These are phyloP conservation scores for Athene cunicularia DNA, from an alignment of 2,113 vertebrate genomes.

Conservation along the genomic window DNA sequence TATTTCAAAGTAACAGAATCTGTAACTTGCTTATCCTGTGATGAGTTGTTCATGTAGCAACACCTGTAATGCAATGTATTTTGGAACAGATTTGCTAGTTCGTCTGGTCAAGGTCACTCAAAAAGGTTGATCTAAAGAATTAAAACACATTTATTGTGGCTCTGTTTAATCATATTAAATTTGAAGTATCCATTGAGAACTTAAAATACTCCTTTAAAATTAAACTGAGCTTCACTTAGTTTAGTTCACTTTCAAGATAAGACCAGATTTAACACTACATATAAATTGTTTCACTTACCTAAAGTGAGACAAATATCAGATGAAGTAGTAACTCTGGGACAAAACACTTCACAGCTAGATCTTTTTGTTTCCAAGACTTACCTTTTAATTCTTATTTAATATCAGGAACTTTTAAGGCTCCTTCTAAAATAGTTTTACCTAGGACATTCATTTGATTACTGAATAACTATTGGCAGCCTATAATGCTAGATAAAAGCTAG, in stretches of 20 bases:
- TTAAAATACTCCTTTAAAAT: not conserved
- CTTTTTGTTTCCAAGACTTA: not conserved
- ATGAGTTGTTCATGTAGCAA: not conserved
- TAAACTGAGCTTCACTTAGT: not conserved
- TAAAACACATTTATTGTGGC: not conserved
- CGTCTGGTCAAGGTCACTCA: not conserved
- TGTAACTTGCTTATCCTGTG: not conserved
- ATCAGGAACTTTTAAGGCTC: not conserved
- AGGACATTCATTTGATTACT: not conserved
- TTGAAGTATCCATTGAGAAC: not conserved
- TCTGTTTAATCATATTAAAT: not conserved
- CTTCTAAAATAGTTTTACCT: not conserved
- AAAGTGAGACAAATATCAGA: not conserved
- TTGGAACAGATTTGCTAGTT: not conserved
- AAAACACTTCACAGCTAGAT: not conserved
- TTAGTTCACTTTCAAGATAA: not conserved
- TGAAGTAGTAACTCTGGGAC: not conserved
- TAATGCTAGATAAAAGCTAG: not conserved
- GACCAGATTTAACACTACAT: not conserved
- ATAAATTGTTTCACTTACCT: not conserved
- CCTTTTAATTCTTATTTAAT: not conserved
- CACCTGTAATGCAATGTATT: not conserved
- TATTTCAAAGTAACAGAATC: not conserved
- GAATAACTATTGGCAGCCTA: not conserved
- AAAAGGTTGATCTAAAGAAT: not conserved